Conservation (phyloP, 1,140 invertebrate genomes). For the Rhagoletis pomonella region DNA sequence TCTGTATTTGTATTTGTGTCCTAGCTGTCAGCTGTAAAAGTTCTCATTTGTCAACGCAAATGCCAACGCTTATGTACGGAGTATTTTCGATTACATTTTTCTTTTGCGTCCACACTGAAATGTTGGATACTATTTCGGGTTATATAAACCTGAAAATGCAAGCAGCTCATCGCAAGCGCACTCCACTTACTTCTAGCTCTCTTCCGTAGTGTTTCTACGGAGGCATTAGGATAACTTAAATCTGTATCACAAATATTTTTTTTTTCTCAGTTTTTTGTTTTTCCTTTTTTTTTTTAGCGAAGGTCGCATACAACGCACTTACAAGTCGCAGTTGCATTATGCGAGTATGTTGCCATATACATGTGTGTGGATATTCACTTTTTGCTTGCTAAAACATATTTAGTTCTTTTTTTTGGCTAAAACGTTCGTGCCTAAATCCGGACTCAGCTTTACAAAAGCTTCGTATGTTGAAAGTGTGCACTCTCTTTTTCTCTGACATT, state of each 20-base stretch:
- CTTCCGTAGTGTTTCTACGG: too few species aligned
- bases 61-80: conserved; percentile 18
- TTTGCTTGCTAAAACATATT: background rate
- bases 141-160: background rate
- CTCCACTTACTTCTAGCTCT: background rate
- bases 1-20: background rate
- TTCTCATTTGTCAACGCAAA: conserved; percentile 50
- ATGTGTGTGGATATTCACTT: background rate
- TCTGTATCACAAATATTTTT: background rate
- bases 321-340: background rate
- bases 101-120: background rate
- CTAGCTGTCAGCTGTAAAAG: conserved; percentile 45
- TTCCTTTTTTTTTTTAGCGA: background rate
- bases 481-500: background rate
- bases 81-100: background rate
- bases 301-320: background rate
- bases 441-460: conserved; percentile 14
- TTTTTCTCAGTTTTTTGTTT: too few species aligned
- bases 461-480: background rate
- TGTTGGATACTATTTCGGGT: conserved; percentile 8
- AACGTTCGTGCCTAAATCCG: background rate
- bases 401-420: background rate
- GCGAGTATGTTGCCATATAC: background rate
- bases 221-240: background rate
- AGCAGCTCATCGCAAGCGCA: background rate